Evolutionary conservation across 2,797 vertebrate genomes (phyloP).

Genomic region (Austrolebias charrua): DNA sequence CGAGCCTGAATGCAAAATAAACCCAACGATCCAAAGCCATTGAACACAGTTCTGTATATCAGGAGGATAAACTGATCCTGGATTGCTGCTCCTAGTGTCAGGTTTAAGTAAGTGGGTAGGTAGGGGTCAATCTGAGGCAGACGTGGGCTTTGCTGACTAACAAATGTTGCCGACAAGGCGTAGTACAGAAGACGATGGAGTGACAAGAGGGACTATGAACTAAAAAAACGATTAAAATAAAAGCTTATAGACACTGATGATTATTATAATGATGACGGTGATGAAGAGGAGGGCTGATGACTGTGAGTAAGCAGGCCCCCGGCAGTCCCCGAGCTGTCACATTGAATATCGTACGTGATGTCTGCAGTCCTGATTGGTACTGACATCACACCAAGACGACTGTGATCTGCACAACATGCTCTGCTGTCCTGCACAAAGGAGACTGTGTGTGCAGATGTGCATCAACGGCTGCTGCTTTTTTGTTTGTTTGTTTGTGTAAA

Average conservation of each 20-base stretch:
- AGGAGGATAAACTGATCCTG: constrained; percentile 47
- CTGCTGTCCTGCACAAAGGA: constrained; percentile 72
- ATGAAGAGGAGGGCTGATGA: constrained; percentile 79
- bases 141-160: constrained; percentile 23
- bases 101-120: no score
- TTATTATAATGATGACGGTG: constrained; percentile 72
- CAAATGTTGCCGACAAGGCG: constrained; percentile 25
- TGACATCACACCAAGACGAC: constrained; percentile 77
- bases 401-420: constrained; percentile 80
- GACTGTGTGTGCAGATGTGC: constrained; percentile 60
- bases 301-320: constrained; percentile 79
- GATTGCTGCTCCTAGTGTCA: constrained; percentile 38
- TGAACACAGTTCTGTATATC: constrained; percentile 39
- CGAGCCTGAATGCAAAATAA: constrained; percentile 47
- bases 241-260: constrained; percentile 72
- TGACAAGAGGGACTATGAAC: constrained; percentile 35
- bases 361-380: constrained; percentile 73
- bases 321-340: constrained; percentile 77
- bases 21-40: constrained; percentile 17
- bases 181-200: constrained; percentile 35
- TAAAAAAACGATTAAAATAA: constrained; percentile 60
- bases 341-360: constrained; percentile 76
- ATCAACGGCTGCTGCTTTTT: constrained; percentile 45
- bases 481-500: constrained; percentile 25
- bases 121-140: constrained; percentile 47